Percentiles rank a stretch among this genome's conserved stretches.
Conservation (phyloP, 2,797 vertebrate species). For the Oreochromis grahami region DNA sequence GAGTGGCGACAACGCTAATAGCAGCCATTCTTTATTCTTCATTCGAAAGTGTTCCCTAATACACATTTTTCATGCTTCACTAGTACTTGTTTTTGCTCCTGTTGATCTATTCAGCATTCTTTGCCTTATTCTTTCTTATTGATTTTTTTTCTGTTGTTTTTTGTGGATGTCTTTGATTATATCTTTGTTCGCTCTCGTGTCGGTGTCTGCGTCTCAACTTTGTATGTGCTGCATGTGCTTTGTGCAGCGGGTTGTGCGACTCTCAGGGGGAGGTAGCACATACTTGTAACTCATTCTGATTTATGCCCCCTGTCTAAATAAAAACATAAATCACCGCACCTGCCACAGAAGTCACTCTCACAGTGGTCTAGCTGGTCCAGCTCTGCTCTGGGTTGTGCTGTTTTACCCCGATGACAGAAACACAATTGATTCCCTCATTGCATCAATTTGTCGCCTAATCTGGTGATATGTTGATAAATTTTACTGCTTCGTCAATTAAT, state of each 20-base stretch:
- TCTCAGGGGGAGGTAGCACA: slow-evolving; percentile 56
- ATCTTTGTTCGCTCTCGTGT: slow-evolving; percentile 4
- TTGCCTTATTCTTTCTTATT: slow-evolving; percentile 18
- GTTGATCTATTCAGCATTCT: slow-evolving; percentile 21
- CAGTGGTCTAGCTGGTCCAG: slow-evolving; percentile 62
- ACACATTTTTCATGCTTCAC: background rate
- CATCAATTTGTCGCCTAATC: slow-evolving; percentile 85
- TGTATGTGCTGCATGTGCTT: slow-evolving; percentile 40
- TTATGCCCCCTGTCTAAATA: slow-evolving; percentile 78
- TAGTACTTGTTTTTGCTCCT: background rate
- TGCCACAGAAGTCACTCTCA: slow-evolving; percentile 76
- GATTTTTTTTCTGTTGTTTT: slow-evolving; percentile 5
- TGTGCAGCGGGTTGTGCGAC: slow-evolving; percentile 32
- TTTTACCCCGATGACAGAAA: slow-evolving; percentile 66
- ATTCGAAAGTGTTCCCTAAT: background rate
- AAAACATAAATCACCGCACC: slow-evolving; percentile 80
- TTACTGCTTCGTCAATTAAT: slow-evolving; percentile 84
- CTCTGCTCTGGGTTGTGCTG: slow-evolving; percentile 45
- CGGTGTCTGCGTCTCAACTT: slow-evolving; percentile 23
- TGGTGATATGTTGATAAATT: slow-evolving; percentile 85
- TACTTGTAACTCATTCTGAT: slow-evolving; percentile 82
- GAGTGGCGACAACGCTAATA: background rate
- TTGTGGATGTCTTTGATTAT: slow-evolving; percentile 33
- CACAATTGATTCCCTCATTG: slow-evolving; percentile 85
- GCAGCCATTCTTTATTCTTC: background rate